Percentiles rank a stretch among this genome's conserved stretches.
Conservation (phyloP, 2,797 vertebrate species). For the Parotocinclus haroldoi region DNA sequence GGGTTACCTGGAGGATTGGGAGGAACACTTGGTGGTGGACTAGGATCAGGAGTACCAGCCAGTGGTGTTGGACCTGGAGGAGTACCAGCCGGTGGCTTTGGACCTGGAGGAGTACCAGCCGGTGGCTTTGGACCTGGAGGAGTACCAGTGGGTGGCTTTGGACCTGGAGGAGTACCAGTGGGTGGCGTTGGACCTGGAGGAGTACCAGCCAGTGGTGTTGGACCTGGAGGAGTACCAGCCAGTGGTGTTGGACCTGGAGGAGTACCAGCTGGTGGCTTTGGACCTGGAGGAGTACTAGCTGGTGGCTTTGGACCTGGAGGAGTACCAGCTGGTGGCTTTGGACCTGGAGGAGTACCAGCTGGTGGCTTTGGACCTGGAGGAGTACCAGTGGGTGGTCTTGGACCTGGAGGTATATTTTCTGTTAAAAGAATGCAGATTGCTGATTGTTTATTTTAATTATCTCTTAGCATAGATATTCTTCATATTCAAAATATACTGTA, state of each 20-base stretch:
- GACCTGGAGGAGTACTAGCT: constrained; percentile 27
- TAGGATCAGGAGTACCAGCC: constrained; percentile 17
- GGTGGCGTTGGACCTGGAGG: constrained; percentile 29
- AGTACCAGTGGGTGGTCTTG: constrained; percentile 18
- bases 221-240: constrained; percentile 17
- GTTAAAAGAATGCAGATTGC: background rate
- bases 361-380: constrained; percentile 29
- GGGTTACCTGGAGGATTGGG: constrained; percentile 41
- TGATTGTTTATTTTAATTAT: too few species aligned
- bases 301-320: constrained; percentile 37
- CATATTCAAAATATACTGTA: too few species aligned
- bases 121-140: constrained; percentile 32
- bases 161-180: constrained; percentile 19
- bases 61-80: constrained; percentile 28
- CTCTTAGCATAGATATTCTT: too few species aligned
- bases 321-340: constrained; percentile 29
- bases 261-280: constrained; percentile 24
- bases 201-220: constrained; percentile 22
- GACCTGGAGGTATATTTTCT: constrained; percentile 21
- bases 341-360: constrained; percentile 19
- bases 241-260: constrained; percentile 18
- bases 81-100: constrained; percentile 25
- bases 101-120: constrained; percentile 36
- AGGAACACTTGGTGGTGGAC: constrained; percentile 31
- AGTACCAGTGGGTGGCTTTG: constrained; percentile 22